Evolutionary conservation across 2,888 invertebrate species (phyloP).

Genomic region (Protonemura montana): DNA sequence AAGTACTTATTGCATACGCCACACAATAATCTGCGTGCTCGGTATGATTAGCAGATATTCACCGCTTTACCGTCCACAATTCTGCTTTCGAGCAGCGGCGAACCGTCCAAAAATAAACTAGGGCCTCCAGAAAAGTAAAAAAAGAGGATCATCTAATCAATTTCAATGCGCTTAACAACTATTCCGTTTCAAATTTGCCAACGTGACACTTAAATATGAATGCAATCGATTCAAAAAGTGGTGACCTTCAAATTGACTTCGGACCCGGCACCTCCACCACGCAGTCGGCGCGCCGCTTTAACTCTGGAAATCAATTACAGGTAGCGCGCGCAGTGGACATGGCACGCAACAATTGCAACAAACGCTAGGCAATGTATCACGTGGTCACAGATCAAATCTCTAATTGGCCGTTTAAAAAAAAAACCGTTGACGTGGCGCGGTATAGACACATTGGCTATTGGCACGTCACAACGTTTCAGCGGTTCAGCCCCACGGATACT

Average conservation of each 20-base stretch:
- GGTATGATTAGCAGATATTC: neutral
- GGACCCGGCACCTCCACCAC: neutral
- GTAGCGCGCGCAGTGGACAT: neutral
- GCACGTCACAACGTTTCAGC: slow-evolving; percentile 13
- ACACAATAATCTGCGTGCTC: neutral
- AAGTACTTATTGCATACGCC: neutral
- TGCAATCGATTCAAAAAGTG: too few relatives aligned
- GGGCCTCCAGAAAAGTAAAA: too few relatives aligned
- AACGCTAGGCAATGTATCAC: neutral
- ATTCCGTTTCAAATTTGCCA: too few relatives aligned
- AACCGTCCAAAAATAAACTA: neutral
- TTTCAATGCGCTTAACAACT: too few relatives aligned
- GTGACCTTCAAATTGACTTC: too few relatives aligned
- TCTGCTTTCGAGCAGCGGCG: neutral
- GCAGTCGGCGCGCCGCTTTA: neutral
- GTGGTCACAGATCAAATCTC: slow-evolving; percentile 7
- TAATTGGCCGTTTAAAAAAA: slow-evolving; percentile 27
- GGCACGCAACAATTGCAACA: neutral
- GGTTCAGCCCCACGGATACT: too few relatives aligned
- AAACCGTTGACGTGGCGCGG: neutral
- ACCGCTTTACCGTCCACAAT: neutral
- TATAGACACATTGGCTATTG: neutral
- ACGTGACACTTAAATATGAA: too few relatives aligned
- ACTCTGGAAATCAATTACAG: neutral
- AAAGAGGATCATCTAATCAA: too few relatives aligned